Evolutionary conservation across 2,888 invertebrate species (phyloP), one percentile per base, ranked within the genome.

Genomic region (Marronus borbonicus): DNA sequence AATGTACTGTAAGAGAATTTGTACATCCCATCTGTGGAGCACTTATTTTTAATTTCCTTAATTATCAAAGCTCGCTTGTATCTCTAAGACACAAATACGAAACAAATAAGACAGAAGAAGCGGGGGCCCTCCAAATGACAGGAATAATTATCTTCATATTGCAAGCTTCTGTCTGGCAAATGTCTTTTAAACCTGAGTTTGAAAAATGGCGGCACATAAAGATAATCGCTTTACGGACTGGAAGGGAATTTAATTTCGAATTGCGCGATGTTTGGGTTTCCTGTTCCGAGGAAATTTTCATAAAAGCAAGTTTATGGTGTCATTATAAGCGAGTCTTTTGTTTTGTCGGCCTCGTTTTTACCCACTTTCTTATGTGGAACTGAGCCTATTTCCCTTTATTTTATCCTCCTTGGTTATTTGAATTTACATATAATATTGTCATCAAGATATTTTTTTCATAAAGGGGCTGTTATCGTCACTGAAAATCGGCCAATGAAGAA

Each of bases 71-170:
- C 55, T 36, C 36, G 62, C 12, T 14, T 58, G 60, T 60, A 74
- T 60, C 60, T 60, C 62, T 60, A 60, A 60, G 39, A 62, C 14
- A 39, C 60, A 74, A 36, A 24, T 20, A 4, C 20, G 72, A 28
- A 39, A 12, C 60, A 44, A 74, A 44, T 39, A 74, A 60, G 44
- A 55, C 64, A 66, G 39, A 75, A 77, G 76, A 76, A 64, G 76
- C 60, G 52, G 58, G 68, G 68, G 44, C 58, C 60, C 68, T 65
- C 80, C 81, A 81, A 82, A 81, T 80, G 83, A 82, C 82, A 83
- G 83, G 83, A 83, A 83, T 84, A 84, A 84, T 84, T 84, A 84
- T 84, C 82, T 82, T 81, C 84, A 81, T 80, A 83, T 83, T 82
- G 81, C 83, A 78, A 83, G 81, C 81, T 81, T 60, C 72, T 74